Base-by-base conservation (phyloP, 2,888 invertebrate species). In the Leptinotarsa peninsularis region DNA sequence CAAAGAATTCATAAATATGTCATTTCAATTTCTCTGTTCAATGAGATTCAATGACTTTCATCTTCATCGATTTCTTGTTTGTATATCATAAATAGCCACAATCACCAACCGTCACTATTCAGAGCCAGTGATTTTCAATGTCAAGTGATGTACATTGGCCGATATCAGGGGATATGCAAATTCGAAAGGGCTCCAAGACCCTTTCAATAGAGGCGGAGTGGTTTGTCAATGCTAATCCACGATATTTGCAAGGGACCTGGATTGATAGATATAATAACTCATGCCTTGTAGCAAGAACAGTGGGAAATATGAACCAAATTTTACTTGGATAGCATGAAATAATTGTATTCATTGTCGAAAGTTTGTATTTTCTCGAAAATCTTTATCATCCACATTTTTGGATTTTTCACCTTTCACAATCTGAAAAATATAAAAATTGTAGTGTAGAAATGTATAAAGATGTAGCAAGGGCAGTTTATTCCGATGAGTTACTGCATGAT, bases 201-300 rank as follows among this genome's bases (percentile, higher is more conserved):
- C 63, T 63, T 63, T 63, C 63, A 63, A 63, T 63, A 63, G 63
- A 63, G n/a, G 17, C 63, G 43, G 63, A 63, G 63, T 63, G 63
- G 63, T 63, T 63, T 63, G 63, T 63, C 63, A 63, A 63, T 63
- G 63, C 63, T 63, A 63, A 63, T 63, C 63, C 63, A 63, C 63
- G 63, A 63, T 63, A 63, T 63, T 63, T 63, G 63, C 63, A 33
- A 33, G 63, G 63, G 63, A 63, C 63, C 43, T 63, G 63, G 17
- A 63, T n/a, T 63, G 43, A 43, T 63, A 43, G 63, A 63, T 43
- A 33, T 63, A 63, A 63, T 63, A 63, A 63, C 27, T 63, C 63
- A 63, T 63, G 63, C 33, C 33, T 33, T 63, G 63, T 18, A 1
- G 18, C 58, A 21, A 63, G 18, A 18, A 43, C 7, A 13, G 33